phyloP scores from a whole-genome alignment of 2,113 vertebrate genomes.

The Beaufortia kweichowensis region DNA sequence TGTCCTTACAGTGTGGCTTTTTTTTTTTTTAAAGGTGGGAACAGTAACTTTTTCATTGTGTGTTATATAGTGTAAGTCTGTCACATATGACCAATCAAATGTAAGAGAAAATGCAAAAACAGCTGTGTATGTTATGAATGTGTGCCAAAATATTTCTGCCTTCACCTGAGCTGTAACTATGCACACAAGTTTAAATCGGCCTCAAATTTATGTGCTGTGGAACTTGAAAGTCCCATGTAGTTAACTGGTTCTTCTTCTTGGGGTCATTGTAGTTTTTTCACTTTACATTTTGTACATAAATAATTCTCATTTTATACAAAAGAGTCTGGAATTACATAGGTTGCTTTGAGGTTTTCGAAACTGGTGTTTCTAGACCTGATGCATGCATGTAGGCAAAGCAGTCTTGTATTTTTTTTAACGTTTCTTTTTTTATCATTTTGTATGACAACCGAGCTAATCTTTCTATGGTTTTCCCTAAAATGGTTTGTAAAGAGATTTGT shows the following conservation, averaged over 20 bases:
- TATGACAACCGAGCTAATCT: conserved; percentile 49
- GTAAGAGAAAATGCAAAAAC: not conserved
- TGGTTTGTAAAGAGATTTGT: conserved; percentile 57
- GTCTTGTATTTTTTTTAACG: conserved; percentile 48
- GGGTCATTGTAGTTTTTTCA: conserved; percentile 7
- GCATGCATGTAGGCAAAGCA: conserved; percentile 54
- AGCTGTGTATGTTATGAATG: conserved; percentile 3
- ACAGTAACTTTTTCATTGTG: not conserved
- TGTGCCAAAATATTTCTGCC: not conserved
- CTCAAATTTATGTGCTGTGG: not conserved
- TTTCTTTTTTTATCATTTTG: conserved; percentile 37
- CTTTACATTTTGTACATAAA: conserved; percentile 41
- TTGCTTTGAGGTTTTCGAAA: conserved; percentile 2
- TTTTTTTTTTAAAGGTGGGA: not conserved
- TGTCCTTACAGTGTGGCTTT: not conserved
- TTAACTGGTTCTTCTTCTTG: not conserved
- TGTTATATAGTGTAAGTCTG: not conserved
- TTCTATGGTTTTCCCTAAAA: conserved; percentile 39
- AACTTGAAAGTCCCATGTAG: not conserved
- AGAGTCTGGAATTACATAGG: conserved; percentile 9
- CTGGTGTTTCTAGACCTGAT: conserved; percentile 37
- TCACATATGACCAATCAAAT: conserved; percentile 18
- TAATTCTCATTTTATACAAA: not conserved
- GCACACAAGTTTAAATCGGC: not conserved
- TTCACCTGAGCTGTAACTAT: not conserved